phyloP scores from a whole-genome alignment of 2,888 invertebrate species.

The Campopleginae sp. region DNA sequence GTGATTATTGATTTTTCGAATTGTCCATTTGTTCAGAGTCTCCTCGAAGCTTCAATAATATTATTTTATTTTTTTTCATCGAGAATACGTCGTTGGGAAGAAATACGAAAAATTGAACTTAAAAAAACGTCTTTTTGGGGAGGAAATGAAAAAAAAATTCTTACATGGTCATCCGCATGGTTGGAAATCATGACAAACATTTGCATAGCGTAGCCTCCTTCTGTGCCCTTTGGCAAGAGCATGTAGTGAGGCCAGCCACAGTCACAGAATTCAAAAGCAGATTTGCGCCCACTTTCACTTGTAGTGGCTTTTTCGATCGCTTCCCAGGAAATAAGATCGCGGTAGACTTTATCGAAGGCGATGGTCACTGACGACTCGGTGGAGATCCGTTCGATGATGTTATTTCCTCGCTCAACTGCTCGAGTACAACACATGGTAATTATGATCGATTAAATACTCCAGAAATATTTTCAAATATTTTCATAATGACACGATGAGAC shows the following conservation, averaged over 20 bases:
- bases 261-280: slow-evolving; percentile 92
- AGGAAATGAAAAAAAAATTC: slow-evolving; percentile 59
- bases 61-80: not conserved
- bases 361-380: slow-evolving; percentile 92
- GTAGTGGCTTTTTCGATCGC: not conserved
- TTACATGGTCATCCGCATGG: slow-evolving; percentile 88
- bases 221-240: slow-evolving; percentile 90
- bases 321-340: slow-evolving; percentile 86
- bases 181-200: slow-evolving; percentile 92
- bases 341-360: slow-evolving; percentile 93
- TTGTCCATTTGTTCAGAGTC: no score
- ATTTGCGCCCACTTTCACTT: slow-evolving; percentile 85
- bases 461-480: no score
- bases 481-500: not conserved
- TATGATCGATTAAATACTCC: slow-evolving; percentile 4
- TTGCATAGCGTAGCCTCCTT: slow-evolving; percentile 88
- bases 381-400: slow-evolving; percentile 88
- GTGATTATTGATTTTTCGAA: no score
- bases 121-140: not conserved
- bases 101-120: not conserved
- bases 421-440: slow-evolving; percentile 35
- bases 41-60: not conserved
- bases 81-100: not conserved
- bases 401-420: slow-evolving; percentile 88
- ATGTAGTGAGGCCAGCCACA: slow-evolving; percentile 95